These are phyloP conservation scores for Dynastes hyllus DNA, from an alignment of 2,888 invertebrate species.

Conservation along the genomic window DNA sequence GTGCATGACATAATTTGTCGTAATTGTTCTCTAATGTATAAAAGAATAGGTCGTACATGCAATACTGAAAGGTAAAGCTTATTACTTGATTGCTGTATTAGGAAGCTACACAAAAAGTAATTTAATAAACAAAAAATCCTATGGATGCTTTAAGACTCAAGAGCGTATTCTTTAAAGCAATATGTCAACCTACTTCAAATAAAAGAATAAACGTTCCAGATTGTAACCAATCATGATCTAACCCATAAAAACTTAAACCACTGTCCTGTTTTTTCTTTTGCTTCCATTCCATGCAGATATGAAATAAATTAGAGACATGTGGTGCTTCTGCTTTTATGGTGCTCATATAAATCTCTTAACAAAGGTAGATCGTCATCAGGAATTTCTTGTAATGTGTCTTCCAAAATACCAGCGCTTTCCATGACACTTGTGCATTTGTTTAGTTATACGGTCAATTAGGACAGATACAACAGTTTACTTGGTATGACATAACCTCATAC, in stretches of 20 bases:
- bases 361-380: conserved; percentile 62
- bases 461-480: neutral
- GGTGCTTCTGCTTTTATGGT: conserved; percentile 66
- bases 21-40: conserved; percentile 62
- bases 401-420: neutral
- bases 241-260: conserved; percentile 69
- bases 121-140: too few relatives aligned
- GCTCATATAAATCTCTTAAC: conserved; percentile 62
- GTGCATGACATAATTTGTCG: conserved; percentile 55
- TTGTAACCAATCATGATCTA: conserved; percentile 66
- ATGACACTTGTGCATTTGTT: too few relatives aligned
- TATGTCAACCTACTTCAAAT: conserved; percentile 50
- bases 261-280: conserved; percentile 56
- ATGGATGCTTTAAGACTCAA: too few relatives aligned
- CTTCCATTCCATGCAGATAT: conserved; percentile 67
- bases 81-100: neutral
- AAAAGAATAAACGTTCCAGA: conserved; percentile 67
- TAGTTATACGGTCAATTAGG: neutral
- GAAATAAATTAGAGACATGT: conserved; percentile 67
- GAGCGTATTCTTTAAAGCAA: neutral
- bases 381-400: conserved; percentile 61
- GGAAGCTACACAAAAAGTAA: too few relatives aligned
- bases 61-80: neutral
- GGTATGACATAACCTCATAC: too few relatives aligned
- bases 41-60: conserved; percentile 54